Percentiles rank a stretch among this genome's conserved stretches.
phyloP scores from a whole-genome alignment of 1,140 invertebrate species.

The Zaprionus kolodkinae region DNA sequence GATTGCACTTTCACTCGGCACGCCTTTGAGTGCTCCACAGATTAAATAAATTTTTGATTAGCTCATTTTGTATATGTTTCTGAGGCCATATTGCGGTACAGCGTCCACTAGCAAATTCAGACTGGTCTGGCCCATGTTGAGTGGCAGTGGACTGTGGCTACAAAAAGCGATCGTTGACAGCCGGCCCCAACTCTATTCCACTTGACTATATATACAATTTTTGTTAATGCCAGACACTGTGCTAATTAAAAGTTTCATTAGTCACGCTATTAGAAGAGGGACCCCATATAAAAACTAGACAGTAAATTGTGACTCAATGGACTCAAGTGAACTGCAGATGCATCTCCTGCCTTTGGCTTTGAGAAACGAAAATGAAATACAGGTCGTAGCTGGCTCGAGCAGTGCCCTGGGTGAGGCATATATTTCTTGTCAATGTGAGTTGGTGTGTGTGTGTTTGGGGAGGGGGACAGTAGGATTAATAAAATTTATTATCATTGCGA shows the following conservation, averaged over 20 bases:
- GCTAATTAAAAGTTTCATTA: slow-evolving; percentile 7
- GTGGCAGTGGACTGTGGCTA: neutral
- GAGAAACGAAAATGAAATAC: slow-evolving; percentile 67
- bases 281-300: slow-evolving; percentile 59
- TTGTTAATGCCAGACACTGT: neutral
- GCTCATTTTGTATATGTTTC: slow-evolving; percentile 42
- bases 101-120: slow-evolving; percentile 1
- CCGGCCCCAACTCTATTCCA: neutral
- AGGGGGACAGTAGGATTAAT: slow-evolving; percentile 73
- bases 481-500: slow-evolving; percentile 82
- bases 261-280: slow-evolving; percentile 53
- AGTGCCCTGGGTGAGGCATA: slow-evolving; percentile 5
- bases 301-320: slow-evolving; percentile 53
- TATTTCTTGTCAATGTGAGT: neutral
- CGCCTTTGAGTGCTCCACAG: slow-evolving; percentile 60
- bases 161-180: neutral
- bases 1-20: slow-evolving; percentile 62
- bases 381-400: slow-evolving; percentile 56
- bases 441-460: slow-evolving; percentile 10
- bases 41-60: slow-evolving; percentile 80
- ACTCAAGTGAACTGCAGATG: neutral
- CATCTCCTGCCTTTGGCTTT: neutral
- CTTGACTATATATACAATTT: neutral
- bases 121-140: neutral
- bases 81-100: slow-evolving; percentile 2